Evolutionary conservation across 2,113 vertebrate genomes (phyloP), one percentile per base, ranked within the genome.

Genomic region (Trogon surrucura): DNA sequence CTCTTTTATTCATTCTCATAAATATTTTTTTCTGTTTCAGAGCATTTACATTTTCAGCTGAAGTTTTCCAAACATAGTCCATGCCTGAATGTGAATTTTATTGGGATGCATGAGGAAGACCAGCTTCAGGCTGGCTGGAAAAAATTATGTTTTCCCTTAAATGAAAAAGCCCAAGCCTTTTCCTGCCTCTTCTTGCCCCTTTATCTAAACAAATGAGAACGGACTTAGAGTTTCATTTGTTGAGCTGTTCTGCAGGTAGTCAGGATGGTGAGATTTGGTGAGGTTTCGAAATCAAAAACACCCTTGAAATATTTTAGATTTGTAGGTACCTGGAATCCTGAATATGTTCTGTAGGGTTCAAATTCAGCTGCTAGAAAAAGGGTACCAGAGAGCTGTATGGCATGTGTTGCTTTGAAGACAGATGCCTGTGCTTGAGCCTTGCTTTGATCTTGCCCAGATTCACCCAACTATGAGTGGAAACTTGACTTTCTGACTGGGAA

Each of bases 1-100:
- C 36, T 91, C 25, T 96, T 95, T 94, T 94, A 85, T 91, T 83
- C 84, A 93, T 82, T 73, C 47, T 94, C 30, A 20, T 93, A 66
- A 19, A 5, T 70, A 9, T 32, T 88, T 84, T 91, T 72, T 30
- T 15, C 34, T 93, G 21, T 81, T 93, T 95, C 54, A 90, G 85
- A 80, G 25, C 34, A 64, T 94, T 91, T 94, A 78, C 70, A 60
- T 86, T 94, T 86, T 93, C 2, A 0, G 34, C 61, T 93, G 64
- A 91, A 89, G 32, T 78, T 96, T 96, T 95, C 79, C 75, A 91
- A 96, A 88, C 6, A 3, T 83, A 70, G 47, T 62, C 82, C 44
- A 53, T 86, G 88, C 60, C 56, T 71, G 60, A 95, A 93, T 84
- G 44, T 67, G 72, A 90, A 78, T 96, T 93, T 95, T 91, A 94